A percentile compares a stretch with the other conserved stretches of the same genome.
Conservation (phyloP, 2,888 invertebrate genomes). For the Tetragnatha montana region DNA sequence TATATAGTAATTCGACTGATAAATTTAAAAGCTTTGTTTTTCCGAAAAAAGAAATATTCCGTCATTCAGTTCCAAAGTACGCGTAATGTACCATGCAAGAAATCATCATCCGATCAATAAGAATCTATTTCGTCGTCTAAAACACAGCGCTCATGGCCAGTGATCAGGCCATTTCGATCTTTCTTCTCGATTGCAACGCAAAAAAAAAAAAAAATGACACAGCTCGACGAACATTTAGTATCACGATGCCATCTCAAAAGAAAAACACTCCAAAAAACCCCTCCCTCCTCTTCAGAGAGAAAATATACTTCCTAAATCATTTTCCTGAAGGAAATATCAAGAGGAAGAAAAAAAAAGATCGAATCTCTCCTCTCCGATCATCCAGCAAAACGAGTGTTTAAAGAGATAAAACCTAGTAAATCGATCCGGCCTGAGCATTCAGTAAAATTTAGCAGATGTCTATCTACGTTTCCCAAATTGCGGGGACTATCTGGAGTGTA, state of each 20-base stretch:
- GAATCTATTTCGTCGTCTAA: neutral
- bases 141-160: neutral
- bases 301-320: constrained; percentile 1
- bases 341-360: neutral
- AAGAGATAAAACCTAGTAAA: constrained; percentile 17
- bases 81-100: too few species aligned
- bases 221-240: neutral
- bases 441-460: constrained; percentile 22
- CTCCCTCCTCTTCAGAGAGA: neutral
- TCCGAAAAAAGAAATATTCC: too few species aligned
- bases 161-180: neutral
- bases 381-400: constrained; percentile 4
- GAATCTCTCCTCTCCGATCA: constrained; percentile 13
- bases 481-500: neutral
- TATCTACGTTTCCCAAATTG: constrained; percentile 1
- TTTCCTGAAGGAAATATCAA: neutral
- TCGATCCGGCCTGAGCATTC: neutral
- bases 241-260: neutral
- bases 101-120: neutral
- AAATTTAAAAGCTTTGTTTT: too few species aligned
- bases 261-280: neutral
- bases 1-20: too few species aligned
- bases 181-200: neutral
- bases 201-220: neutral
- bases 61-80: too few species aligned